Evolutionary conservation across 2,113 vertebrate genomes (phyloP).

Genomic region (Regulus satrapa): DNA sequence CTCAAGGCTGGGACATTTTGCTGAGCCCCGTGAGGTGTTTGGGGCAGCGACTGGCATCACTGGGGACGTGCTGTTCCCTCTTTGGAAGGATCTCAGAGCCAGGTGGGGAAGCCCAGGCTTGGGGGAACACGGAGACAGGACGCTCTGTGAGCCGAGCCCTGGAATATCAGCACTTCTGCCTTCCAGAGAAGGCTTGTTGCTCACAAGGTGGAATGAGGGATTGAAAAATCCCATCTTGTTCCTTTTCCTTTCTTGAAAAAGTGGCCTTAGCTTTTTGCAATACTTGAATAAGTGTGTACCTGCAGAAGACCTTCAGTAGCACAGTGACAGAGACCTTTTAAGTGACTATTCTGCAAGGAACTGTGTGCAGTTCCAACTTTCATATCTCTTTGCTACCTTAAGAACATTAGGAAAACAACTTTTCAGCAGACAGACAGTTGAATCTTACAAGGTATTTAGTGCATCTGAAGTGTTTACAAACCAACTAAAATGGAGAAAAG

Average conservation of each 20-base stretch:
- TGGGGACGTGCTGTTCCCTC: constrained; percentile 31
- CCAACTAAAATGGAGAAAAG: constrained; percentile 66
- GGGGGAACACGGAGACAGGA: constrained; percentile 41
- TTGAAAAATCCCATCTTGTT: constrained; percentile 67
- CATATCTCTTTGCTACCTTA: constrained; percentile 75
- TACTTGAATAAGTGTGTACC: constrained; percentile 81
- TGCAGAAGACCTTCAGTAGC: constrained; percentile 74
- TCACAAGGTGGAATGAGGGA: constrained; percentile 60
- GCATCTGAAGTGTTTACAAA: constrained; percentile 78
- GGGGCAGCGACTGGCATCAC: not conserved
- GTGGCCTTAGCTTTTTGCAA: constrained; percentile 86
- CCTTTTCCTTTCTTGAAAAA: constrained; percentile 78
- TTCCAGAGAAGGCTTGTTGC: constrained; percentile 63
- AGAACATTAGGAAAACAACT: constrained; percentile 67
- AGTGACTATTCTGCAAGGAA: constrained; percentile 65
- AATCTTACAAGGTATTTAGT: constrained; percentile 70
- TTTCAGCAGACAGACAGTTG: constrained; percentile 70
- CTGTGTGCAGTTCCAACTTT: constrained; percentile 53
- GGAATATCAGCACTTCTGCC: constrained; percentile 27
- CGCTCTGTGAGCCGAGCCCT: constrained; percentile 46
- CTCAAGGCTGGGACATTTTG: constrained; percentile 29
- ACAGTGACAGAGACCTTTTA: constrained; percentile 70
- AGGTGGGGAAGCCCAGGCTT: constrained; percentile 48
- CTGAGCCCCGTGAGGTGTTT: constrained; percentile 35
- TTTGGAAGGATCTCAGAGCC: constrained; percentile 36